These are phyloP conservation scores for Garra rufa DNA, from an alignment of 2,113 vertebrate species.

Conservation along the genomic window DNA sequence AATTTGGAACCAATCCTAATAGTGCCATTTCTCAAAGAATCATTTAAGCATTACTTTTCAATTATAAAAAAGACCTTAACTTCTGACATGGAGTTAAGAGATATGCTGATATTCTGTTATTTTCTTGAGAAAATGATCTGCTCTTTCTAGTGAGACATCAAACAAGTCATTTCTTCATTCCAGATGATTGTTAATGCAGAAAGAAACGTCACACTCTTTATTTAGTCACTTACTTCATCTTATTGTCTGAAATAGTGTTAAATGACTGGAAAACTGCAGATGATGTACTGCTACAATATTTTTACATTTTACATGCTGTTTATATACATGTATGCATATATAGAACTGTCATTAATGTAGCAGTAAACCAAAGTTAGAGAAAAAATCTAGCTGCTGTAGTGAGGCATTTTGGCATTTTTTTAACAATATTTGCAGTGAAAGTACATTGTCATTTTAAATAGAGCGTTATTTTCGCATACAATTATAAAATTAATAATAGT, in stretches of 20 bases:
- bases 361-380: too few species aligned
- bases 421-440: neutral
- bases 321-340: too few species aligned
- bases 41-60: neutral
- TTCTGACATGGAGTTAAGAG: neutral
- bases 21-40: neutral
- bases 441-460: neutral
- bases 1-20: neutral
- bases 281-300: too few species aligned
- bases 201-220: neutral
- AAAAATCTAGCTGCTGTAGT: too few species aligned
- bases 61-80: neutral
- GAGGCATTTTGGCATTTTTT: too few species aligned
- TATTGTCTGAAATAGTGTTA: neutral
- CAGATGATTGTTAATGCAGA: slow-evolving; percentile 14
- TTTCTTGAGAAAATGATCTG: neutral
- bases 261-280: neutral
- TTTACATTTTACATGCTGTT: neutral
- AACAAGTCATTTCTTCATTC: neutral
- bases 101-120: neutral
- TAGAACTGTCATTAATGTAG: too few species aligned
- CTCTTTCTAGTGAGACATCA: neutral
- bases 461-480: neutral
- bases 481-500: neutral
- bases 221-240: neutral